Base-by-base conservation (phyloP, 1,140 invertebrate species). In the Pemphigus obesinymphae region DNA sequence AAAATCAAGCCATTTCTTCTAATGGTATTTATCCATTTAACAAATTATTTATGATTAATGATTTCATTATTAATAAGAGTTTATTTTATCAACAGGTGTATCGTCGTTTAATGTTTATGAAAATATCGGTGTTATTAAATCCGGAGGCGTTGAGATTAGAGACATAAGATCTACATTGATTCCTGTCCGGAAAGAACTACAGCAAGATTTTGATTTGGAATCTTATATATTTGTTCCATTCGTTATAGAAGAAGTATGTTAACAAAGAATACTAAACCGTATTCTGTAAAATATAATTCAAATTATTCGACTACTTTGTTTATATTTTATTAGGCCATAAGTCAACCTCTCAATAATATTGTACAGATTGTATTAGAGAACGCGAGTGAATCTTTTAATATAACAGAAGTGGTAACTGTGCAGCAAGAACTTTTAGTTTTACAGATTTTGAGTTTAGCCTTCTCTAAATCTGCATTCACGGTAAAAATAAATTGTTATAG, bases 81-180 rank as follows among this genome's bases (percentile, higher is more conserved):
- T 73, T 20, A 15, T 76, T 70, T 37, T 58, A n/a, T 73, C 23
- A 40, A 50, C 3, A 82, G 75, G 45, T 4, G 17, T 11, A 11
- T 45, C 37, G n/a, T 43, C 76, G 0, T 80, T 80, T 20, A 80
- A 26, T 29, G 43, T 82, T 29, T 78, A 66, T 3, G 45, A 75
- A 23, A 53, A 75, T 3, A 68, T 78, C 1, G 50, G 48, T 2
- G 48, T 78, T 2, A 80, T 82, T n/a, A 78, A 78, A 43, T n/a
- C 58, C 1, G 73, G 26, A 0, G 82, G 82, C 10, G 58, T 82
- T 2, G 82, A 82, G 13, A 68, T 82, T 37, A 66, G 55, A 31
- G 82, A 76, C 1, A 4, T 82, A 15, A 70, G 75, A 31, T 82
- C 82, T 5, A 78, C 20, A 45, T 48, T 82, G 34, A 75, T 82